A percentile compares a stretch with the other conserved stretches of the same genome.
Evolutionary conservation across 2,113 vertebrate genomes (phyloP).

Genomic region (Phrynocephalus versicolor): DNA sequence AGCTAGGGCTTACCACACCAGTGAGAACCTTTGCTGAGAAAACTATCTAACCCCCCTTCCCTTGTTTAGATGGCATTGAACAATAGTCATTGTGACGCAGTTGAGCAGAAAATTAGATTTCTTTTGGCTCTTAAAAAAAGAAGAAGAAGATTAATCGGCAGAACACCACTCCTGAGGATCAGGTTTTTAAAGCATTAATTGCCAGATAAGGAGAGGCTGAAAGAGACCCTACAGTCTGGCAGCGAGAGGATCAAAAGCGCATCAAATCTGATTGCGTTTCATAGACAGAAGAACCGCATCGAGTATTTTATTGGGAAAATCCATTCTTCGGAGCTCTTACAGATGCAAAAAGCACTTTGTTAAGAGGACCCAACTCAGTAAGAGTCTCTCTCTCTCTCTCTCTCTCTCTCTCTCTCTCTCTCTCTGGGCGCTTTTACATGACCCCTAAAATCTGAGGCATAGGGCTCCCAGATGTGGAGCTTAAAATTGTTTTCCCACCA

Average conservation of each 20-base stretch:
- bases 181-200: neutral
- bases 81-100: neutral
- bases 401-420: too few relatives aligned
- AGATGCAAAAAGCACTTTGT: too few relatives aligned
- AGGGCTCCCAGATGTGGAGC: too few relatives aligned
- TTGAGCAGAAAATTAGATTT: conserved; percentile 8
- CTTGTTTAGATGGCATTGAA: neutral
- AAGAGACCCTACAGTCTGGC: too few relatives aligned
- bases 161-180: neutral
- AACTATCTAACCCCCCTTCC: neutral
- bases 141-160: neutral
- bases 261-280: neutral
- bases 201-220: too few relatives aligned
- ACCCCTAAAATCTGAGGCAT: too few relatives aligned
- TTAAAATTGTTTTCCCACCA: too few relatives aligned
- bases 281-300: neutral
- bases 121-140: neutral
- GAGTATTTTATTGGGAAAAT: neutral
- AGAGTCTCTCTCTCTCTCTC: too few relatives aligned
- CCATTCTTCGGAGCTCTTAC: too few relatives aligned
- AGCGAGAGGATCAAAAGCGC: neutral
- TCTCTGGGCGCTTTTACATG: too few relatives aligned
- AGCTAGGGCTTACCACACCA: too few relatives aligned
- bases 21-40: neutral
- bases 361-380: too few relatives aligned